A percentile compares a stretch with the other conserved stretches of the same genome.
Evolutionary conservation across 2,888 invertebrate species (phyloP).

Genomic region (Rhodophaea formosa): DNA sequence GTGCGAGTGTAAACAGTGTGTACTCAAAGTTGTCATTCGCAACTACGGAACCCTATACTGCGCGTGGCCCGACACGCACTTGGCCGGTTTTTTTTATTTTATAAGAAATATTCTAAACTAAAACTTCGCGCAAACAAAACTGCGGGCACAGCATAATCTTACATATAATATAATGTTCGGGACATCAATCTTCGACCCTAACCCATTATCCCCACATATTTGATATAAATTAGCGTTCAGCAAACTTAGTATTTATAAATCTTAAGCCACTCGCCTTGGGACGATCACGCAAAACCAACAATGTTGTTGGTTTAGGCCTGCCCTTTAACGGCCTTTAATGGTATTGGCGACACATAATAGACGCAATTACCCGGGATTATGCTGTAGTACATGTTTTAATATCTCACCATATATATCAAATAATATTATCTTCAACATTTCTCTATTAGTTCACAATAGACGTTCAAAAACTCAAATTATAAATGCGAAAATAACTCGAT

Average conservation of each 20-base stretch:
- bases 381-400: conserved; percentile 17
- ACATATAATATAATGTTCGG: neutral
- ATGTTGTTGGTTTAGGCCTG: conserved; percentile 27
- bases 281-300: conserved; percentile 23
- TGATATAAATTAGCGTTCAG: conserved; percentile 22
- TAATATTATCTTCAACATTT: too few species aligned
- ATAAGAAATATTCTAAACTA: too few species aligned
- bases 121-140: too few species aligned
- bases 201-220: conserved; percentile 22
- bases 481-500: too few species aligned
- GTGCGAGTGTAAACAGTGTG: too few species aligned
- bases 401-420: conserved; percentile 4
- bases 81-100: too few species aligned
- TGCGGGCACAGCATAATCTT: neutral
- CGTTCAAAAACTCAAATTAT: too few species aligned
- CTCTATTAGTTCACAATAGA: too few species aligned
- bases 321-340: conserved; percentile 24
- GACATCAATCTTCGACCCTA: neutral
- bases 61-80: too few species aligned
- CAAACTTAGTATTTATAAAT: conserved; percentile 22
- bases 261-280: conserved; percentile 17
- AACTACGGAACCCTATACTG: too few species aligned
- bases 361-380: conserved; percentile 25
- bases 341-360: conserved; percentile 28
- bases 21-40: too few species aligned